Base-by-base conservation (phyloP, 2,113 vertebrate species). In the Lichenostomus cassidix region DNA sequence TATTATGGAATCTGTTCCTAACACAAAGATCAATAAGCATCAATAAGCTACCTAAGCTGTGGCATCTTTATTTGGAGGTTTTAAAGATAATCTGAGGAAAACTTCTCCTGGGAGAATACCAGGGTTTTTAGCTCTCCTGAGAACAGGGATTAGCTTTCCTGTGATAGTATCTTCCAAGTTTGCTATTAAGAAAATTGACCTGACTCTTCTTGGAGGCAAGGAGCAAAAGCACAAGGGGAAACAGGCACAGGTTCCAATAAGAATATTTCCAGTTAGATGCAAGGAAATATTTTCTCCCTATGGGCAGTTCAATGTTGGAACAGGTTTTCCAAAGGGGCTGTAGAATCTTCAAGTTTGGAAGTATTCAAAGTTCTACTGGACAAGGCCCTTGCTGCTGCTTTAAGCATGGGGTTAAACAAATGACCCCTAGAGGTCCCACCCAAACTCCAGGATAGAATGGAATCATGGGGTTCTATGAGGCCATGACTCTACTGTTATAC, bases 241-340 rank as follows among this genome's bases (percentile, higher is more conserved):
- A 69, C 10, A 75, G 11, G 2, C 22, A 53, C 0, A 0, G 8
- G 7, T 39, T 73, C 46, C 18, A 22, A 29, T 2, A 44, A 41
- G 15, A 16, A 2, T 19, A 74, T 58, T 86, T 92, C 22, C 25
- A 74, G 2, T 16, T 28, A 65, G 5, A 42, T 21, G 24, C 0
- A 55, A 47, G 16, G 70, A 89, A 84, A 67, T 1, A 14, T 78
- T 67, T 83, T 55, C 33, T 58, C 15, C 6, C 2, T 47, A 6
- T 52, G 21, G 12, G 19, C 8, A 55, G 20, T 70, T 63, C 29
- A 75, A 0, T 1, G 0, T 10, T 62, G 44, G 28, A 81, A 55
- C 19, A 42, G 17, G 12, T 77, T 83, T 41, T 31, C 44, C 20
- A n/a, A 58, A 52, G 10, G 5, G 25, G 2, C n/a, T 87, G 17